Base-by-base conservation (phyloP, 2,113 vertebrate genomes). In the Thalassarche chlororhynchos region DNA sequence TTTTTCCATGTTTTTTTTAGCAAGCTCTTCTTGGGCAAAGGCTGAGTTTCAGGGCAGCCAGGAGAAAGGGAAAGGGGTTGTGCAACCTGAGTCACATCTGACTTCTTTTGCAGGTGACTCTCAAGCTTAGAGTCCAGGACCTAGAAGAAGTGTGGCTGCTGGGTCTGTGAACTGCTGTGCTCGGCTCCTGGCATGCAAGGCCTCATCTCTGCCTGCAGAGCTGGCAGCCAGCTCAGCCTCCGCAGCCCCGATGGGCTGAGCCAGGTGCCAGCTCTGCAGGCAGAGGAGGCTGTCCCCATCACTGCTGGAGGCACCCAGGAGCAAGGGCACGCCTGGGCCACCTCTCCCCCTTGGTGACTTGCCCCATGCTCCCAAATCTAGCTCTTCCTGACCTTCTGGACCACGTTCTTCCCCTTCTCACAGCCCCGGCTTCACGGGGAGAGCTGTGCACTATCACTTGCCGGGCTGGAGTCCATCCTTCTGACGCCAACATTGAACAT, bases 401-500 rank as follows among this genome's bases (percentile, higher is more conserved):
- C 9, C 13, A 51, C 15, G 9, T 49, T 57, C 21, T 57, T 55
- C 8, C 40, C 20, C 17, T 42, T 36, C 71, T 29, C 46, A 23
- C 12, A 74, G 31, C 8, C 8, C 21, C 18, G 8, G 44, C 34
- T 69, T 71, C 1, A 1, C 0, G 0, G 6, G 13, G 8, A 62
- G 8, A 14, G 34, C 24, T 28, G 12, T 3, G 7, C 55, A 24
- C 23, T 51, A 24, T 8, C 0, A 0, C 68, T 58, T 14, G 2
- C 40, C 8, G 10, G 32, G n/a, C 16, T 47, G 19, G 25, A 51
- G 61, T 12, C 17, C 32, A n/a, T 46, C 21, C 34, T 68, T 61
- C 82, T 11, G 28, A 54, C 0, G 3, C 7, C 2, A 2, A 32
- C 14, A 61, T 2, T 6, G 68, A 84, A 57, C 1, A 0, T 18